These are phyloP conservation scores for Drosophila infuscata DNA, from an alignment of 2,888 invertebrate genomes.

Conservation along the genomic window DNA sequence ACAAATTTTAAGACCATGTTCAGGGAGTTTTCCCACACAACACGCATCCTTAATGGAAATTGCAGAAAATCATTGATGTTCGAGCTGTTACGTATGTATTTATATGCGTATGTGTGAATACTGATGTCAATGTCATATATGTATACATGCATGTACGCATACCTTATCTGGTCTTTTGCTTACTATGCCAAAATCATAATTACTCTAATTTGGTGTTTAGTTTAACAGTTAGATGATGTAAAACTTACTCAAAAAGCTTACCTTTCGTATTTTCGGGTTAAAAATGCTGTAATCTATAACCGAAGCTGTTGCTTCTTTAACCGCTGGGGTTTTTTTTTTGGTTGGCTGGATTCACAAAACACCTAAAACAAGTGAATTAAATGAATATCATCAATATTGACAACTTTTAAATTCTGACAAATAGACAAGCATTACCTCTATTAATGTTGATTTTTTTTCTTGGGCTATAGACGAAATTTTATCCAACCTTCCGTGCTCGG, in stretches of 20 bases:
- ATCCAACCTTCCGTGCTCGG: constrained; percentile 5
- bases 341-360: constrained; percentile 6
- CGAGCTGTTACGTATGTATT: constrained; percentile 40
- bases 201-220: constrained; percentile 9
- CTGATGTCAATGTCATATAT: constrained; percentile 48
- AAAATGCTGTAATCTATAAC: background rate
- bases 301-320: background rate
- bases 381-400: background rate
- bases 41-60: background rate
- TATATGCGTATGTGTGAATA: constrained; percentile 20
- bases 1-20: background rate
- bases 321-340: constrained; percentile 4
- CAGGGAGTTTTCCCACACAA: background rate
- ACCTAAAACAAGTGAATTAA: constrained; percentile 21
- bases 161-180: constrained; percentile 54
- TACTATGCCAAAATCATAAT: constrained; percentile 36
- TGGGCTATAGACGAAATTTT: background rate
- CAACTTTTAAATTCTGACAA: constrained; percentile 2
- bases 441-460: background rate
- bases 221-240: constrained; percentile 11
- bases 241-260: constrained; percentile 17
- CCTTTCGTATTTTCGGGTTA: constrained; percentile 14
- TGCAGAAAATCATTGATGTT: background rate
- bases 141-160: constrained; percentile 31
- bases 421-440: constrained; percentile 25